phyloP scores from a whole-genome alignment of 2,888 invertebrate species.

The Choreutis nemorana region DNA sequence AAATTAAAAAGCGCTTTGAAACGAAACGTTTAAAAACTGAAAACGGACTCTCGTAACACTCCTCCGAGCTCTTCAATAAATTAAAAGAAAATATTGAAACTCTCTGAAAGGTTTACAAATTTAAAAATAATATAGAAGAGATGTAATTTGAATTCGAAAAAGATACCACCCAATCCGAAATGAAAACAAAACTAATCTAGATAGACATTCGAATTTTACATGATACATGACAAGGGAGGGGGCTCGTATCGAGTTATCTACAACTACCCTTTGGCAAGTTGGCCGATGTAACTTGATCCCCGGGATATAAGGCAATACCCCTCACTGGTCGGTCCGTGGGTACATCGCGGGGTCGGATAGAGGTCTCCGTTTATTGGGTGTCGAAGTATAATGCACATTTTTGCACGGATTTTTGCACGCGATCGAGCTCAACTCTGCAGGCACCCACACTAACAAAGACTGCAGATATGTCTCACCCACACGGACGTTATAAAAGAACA shows the following conservation, averaged over 20 bases:
- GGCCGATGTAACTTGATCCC: conserved; percentile 36
- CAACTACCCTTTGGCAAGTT: conserved; percentile 31
- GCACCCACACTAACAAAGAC: conserved; percentile 22
- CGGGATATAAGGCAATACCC: conserved; percentile 24
- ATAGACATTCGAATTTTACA: conserved; percentile 27
- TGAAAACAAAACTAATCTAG: conserved; percentile 7
- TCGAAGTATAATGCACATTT: conserved; percentile 50
- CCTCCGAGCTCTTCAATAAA: conserved; percentile 9
- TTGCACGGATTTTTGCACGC: conserved; percentile 56
- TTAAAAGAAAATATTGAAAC: conserved; percentile 5
- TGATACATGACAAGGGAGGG: conserved; percentile 44
- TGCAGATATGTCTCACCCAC: conserved; percentile 6
- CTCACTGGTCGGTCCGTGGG: conserved; percentile 26
- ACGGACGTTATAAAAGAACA: neutral
- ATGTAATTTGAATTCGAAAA: conserved; percentile 1
- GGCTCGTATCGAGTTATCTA: conserved; percentile 39
- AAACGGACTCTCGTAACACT: conserved; percentile 30
- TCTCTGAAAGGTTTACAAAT: conserved; percentile 4
- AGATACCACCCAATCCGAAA: conserved; percentile 6
- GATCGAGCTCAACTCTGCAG: conserved; percentile 32
- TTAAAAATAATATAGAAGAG: conserved; percentile 3
- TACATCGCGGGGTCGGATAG: conserved; percentile 22
- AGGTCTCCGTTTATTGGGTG: conserved; percentile 39
- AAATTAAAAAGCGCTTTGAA: conserved; percentile 41
- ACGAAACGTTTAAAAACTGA: conserved; percentile 36